Evolutionary conservation across 2,113 vertebrate genomes (phyloP), one percentile per base, ranked within the genome.

Genomic region (Syngnathoides biaculeatus): DNA sequence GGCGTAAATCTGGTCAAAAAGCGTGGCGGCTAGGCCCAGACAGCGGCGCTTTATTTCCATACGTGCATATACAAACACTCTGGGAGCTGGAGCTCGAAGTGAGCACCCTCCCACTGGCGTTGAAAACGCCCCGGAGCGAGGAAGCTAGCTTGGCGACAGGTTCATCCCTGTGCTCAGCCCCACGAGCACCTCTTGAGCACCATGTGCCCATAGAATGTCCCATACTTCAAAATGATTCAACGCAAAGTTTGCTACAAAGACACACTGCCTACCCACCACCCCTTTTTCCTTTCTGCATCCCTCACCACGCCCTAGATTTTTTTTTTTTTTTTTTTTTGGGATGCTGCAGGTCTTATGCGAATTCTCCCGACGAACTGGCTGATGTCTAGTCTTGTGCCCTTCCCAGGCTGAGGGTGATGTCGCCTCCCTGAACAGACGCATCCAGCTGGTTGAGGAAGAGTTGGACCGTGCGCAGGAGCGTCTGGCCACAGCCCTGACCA

Each of bases 391-490:
- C 38, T 61, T 70, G 17, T 62, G 81, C 27, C 62, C 72, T 62
- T 59, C 39, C 30, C 72, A 99, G 97, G 97, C 97, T 87, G 97
- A 99, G 93, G 93, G 91, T 0, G 97, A 99, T 11, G 97, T 99
- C 9, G 95, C 96, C 68, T 98, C 97, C 80, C 89, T 99, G 93
- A 99, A 99, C 92, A 98, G 96, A 84, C 96, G 96, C 35, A 98
- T 98, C 92, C 96, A 98, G 87, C 95, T 98, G 93, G 96, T 98
- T 88, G 96, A 98, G 92, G 96, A 98, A 75, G 96, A 98, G 94
- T 80, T 98, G 94, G 96, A 98, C 80, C 94, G 97, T 30, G 97
- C 97, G 82, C 97, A 99, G 89, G 97, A 99, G 91, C 96, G 97
- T 86, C 92, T 99, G 91, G 90, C 96, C 65, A 99, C 96, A 57